phyloP scores from a whole-genome alignment of 2,888 invertebrate genomes.

The Eristalis arbustorum region DNA sequence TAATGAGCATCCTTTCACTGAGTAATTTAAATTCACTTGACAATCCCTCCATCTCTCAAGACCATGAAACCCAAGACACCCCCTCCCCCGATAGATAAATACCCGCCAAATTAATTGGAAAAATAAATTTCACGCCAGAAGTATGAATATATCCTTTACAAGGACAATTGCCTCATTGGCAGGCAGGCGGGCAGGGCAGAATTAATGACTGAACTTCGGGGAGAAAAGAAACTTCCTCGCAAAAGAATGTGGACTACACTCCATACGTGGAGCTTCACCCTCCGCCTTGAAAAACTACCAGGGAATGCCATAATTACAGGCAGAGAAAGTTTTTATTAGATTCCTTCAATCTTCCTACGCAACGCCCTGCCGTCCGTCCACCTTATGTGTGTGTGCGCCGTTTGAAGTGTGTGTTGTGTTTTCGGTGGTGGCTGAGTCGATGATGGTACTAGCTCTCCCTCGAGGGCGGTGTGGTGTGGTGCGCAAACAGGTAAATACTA shows the following conservation, averaged over 20 bases:
- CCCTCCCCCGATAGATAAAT: not conserved
- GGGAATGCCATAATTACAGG: conserved; percentile 38
- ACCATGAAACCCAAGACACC: not conserved
- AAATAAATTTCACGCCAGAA: not conserved
- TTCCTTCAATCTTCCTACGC: conserved; percentile 1
- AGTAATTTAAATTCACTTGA: not conserved
- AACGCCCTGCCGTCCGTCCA: not conserved
- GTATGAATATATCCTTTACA: not conserved
- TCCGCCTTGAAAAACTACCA: not conserved
- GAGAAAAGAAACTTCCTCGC: not conserved
- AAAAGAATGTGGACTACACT: not conserved
- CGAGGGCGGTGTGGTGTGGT: conserved; percentile 32
- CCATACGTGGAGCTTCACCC: not conserved
- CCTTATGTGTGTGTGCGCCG: conserved; percentile 14
- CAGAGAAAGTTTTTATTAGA: conserved; percentile 57
- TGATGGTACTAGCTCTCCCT: conserved; percentile 21
- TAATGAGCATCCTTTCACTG: not conserved
- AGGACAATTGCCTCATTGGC: not conserved
- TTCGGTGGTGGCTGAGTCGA: conserved; percentile 6
- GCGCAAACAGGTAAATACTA: conserved; percentile 46
- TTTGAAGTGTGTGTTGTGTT: conserved; percentile 56
- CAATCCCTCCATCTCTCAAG: not conserved
- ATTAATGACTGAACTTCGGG: not conserved
- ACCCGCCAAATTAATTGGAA: not conserved
- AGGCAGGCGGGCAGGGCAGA: not conserved